Percentiles rank a stretch among this genome's conserved stretches.
Evolutionary conservation across 2,797 vertebrate species (phyloP).

Genomic region (Dipus sagitta): DNA sequence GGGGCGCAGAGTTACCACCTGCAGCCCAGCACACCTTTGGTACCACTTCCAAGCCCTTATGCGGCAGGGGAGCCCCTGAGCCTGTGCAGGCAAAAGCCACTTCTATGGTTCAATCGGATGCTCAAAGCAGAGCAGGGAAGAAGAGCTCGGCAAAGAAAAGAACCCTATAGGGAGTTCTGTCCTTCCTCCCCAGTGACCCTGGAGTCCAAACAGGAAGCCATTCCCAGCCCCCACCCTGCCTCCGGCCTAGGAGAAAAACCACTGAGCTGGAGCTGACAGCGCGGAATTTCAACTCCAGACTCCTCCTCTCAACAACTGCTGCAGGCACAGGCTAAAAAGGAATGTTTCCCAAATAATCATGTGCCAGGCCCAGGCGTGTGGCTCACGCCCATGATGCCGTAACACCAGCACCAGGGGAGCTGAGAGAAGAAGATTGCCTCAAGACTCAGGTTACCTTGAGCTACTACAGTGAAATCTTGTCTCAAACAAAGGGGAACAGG

Average conservation of each 20-base stretch:
- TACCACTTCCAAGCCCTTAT: background rate
- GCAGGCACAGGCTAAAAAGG: background rate
- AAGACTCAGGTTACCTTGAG: background rate
- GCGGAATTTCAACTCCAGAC: background rate
- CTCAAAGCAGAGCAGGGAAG: background rate
- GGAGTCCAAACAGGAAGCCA: background rate
- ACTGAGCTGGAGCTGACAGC: background rate
- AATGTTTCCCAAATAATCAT: background rate
- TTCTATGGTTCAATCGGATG: background rate
- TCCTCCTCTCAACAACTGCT: background rate
- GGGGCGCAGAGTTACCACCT: background rate
- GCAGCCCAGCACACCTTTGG: background rate
- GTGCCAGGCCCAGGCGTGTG: background rate
- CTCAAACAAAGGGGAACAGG: background rate
- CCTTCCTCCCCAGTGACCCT: background rate
- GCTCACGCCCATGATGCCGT: background rate
- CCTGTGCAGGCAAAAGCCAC: background rate
- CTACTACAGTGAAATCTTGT: background rate
- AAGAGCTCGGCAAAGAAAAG: background rate
- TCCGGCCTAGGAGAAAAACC: background rate
- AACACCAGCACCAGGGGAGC: background rate
- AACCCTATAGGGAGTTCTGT: background rate
- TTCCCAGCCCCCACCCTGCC: background rate
- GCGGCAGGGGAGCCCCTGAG: background rate
- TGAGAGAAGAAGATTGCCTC: background rate